A percentile compares a stretch with the other conserved stretches of the same genome.
These are phyloP conservation scores for Elgaria multicarinata DNA, from an alignment of 2,113 vertebrate genomes.

Conservation along the genomic window DNA sequence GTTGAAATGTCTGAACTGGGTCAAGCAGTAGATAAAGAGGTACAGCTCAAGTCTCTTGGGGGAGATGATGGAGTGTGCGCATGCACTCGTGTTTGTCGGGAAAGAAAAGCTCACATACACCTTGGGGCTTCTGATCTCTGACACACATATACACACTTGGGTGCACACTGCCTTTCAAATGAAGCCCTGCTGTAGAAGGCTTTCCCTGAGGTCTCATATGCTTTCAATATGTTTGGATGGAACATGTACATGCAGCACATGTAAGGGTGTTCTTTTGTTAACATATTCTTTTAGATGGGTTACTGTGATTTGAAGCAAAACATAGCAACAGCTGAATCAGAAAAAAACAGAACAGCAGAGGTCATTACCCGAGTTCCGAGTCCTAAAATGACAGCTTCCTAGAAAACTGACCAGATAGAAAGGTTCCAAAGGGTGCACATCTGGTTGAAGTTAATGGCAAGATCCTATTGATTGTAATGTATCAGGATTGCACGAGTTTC, in stretches of 20 bases:
- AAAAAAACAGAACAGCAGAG: slow-evolving; percentile 24
- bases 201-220: slow-evolving; percentile 29
- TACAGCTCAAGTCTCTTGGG: not conserved
- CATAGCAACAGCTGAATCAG: slow-evolving; percentile 15
- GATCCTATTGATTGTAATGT: not conserved
- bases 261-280: not conserved
- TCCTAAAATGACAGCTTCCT: slow-evolving; percentile 33
- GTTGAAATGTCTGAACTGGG: not conserved
- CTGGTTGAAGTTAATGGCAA: slow-evolving; percentile 8
- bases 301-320: not conserved
- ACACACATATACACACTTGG: not conserved
- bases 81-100: not conserved
- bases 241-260: not conserved
- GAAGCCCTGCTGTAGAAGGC: not conserved
- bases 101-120: not conserved
- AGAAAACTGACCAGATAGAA: not conserved
- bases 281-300: not conserved
- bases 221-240: slow-evolving; percentile 3
- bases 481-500: not conserved
- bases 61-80: not conserved
- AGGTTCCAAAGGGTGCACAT: slow-evolving; percentile 14
- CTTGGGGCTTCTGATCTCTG: not conserved
- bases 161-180: not conserved
- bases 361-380: slow-evolving; percentile 3
- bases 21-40: not conserved